A percentile compares a stretch with the other conserved stretches of the same genome.
phyloP scores from a whole-genome alignment of 2,113 vertebrate genomes.

The Castor canadensis region DNA sequence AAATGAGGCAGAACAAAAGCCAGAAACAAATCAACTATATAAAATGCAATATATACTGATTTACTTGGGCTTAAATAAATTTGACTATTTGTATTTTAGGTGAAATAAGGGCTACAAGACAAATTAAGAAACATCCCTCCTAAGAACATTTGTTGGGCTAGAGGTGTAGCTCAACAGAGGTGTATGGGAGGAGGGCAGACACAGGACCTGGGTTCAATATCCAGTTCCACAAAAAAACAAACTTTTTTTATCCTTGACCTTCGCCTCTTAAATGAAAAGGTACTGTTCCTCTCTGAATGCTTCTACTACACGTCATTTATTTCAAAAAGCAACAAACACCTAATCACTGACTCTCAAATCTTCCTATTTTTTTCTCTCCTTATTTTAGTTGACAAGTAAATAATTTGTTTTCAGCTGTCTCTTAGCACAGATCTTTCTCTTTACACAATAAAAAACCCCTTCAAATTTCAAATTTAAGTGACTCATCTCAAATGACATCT shows the following conservation, averaged over 20 bases:
- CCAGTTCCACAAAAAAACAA: not conserved
- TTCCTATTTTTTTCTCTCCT: too few relatives aligned
- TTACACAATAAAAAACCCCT: constrained; percentile 42
- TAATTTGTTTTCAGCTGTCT: not conserved
- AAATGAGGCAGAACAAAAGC: not conserved
- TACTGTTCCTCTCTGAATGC: too few relatives aligned
- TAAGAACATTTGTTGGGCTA: not conserved
- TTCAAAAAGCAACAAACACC: too few relatives aligned
- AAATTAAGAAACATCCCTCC: not conserved
- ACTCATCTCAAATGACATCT: constrained; percentile 68
- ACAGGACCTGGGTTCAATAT: not conserved
- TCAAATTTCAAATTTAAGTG: constrained; percentile 53
- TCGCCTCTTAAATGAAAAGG: not conserved
- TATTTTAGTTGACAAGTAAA: too few relatives aligned
- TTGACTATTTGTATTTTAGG: constrained; percentile 42
- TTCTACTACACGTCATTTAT: too few relatives aligned
- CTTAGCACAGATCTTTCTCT: constrained; percentile 22
- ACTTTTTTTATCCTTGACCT: not conserved
- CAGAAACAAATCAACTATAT: constrained; percentile 46
- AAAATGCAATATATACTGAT: not conserved
- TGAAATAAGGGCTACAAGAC: not conserved
- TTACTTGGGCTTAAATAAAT: not conserved
- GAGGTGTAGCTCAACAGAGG: not conserved
- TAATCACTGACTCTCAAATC: too few relatives aligned
- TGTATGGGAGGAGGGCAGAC: not conserved